A percentile compares a stretch with the other conserved stretches of the same genome.
Evolutionary conservation across 2,888 invertebrate genomes (phyloP).

Genomic region (Pachycephus smyrnensis): DNA sequence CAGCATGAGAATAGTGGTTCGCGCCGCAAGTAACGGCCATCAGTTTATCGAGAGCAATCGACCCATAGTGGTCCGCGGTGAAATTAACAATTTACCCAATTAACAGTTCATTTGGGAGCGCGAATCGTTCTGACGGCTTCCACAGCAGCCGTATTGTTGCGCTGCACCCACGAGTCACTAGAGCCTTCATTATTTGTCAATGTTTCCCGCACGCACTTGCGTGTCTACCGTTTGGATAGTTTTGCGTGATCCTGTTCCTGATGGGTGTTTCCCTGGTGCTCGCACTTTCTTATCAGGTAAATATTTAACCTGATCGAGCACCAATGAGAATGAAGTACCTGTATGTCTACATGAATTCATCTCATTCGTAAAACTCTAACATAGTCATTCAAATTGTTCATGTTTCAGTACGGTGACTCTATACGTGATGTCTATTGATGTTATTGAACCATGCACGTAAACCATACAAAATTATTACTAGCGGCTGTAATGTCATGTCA

Average conservation of each 20-base stretch:
- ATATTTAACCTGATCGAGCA: neutral
- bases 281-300: neutral
- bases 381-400: neutral
- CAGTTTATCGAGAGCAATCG: slow-evolving; percentile 19
- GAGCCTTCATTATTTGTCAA: neutral
- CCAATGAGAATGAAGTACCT: neutral
- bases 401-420: no score
- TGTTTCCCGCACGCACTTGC: neutral
- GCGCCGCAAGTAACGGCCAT: neutral
- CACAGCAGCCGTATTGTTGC: neutral
- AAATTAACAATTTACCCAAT: slow-evolving; percentile 41
- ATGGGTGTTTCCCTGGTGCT: neutral
- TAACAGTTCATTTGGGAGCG: slow-evolving; percentile 36
- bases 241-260: neutral
- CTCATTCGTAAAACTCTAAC: neutral
- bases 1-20: neutral
- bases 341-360: neutral
- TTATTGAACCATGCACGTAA: no score
- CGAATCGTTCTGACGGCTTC: neutral
- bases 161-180: neutral
- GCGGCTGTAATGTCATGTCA: no score
- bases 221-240: neutral
- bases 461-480: no score
- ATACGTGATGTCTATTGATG: no score
- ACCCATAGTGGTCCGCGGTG: slow-evolving; percentile 17